Conservation (phyloP, 2,797 vertebrate species). For the Myripristis jacobus region DNA sequence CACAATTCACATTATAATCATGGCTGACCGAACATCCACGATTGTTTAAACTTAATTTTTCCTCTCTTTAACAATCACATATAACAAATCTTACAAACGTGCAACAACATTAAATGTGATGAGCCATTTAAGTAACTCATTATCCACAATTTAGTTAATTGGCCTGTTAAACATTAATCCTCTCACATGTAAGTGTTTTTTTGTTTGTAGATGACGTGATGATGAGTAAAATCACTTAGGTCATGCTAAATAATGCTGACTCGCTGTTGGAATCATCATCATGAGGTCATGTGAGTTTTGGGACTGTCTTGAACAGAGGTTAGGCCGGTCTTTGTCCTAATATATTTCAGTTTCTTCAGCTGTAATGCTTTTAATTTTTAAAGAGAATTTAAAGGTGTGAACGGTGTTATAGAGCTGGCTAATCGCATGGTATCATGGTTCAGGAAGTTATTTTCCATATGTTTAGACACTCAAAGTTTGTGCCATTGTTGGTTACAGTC, state of each 20-base stretch:
- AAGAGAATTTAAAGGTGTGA: neutral
- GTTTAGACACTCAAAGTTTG: too few relatives aligned
- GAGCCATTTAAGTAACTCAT: neutral
- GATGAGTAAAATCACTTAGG: constrained; percentile 41
- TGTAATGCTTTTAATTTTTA: neutral
- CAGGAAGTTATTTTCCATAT: too few relatives aligned
- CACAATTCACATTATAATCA: neutral
- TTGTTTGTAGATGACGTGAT: constrained; percentile 19
- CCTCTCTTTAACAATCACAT: neutral
- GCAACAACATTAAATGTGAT: neutral
- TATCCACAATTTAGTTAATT: neutral
- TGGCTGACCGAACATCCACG: neutral
- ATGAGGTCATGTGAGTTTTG: constrained; percentile 16
- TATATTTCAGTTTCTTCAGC: neutral
- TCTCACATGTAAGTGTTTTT: neutral
- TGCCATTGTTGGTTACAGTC: too few relatives aligned
- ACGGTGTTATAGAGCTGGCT: too few relatives aligned
- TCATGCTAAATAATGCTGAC: constrained; percentile 37
- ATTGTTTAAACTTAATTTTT: neutral
- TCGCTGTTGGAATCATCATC: constrained; percentile 46
- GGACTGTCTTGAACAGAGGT: constrained; percentile 5
- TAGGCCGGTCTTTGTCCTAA: too few relatives aligned
- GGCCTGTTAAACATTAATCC: neutral
- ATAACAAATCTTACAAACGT: neutral
- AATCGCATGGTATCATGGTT: too few relatives aligned